Conservation (phyloP, 2,113 vertebrate species). For the Mesoclemmys tuberculata region DNA sequence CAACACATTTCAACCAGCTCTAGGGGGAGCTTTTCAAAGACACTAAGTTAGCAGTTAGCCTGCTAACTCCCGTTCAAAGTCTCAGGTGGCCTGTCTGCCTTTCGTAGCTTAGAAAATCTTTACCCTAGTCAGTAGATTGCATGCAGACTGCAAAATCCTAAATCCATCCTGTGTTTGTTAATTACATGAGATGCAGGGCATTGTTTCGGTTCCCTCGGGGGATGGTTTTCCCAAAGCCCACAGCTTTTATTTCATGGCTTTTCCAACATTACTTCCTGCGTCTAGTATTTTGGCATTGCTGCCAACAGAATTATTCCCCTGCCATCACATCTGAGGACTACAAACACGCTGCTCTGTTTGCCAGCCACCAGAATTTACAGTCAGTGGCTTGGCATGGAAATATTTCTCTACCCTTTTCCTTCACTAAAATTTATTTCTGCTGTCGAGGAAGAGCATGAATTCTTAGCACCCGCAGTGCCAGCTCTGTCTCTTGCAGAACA, state of each 20-base stretch:
- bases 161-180: neutral
- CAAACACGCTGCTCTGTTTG: neutral
- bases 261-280: neutral
- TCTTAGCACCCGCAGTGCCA: fast-evolving
- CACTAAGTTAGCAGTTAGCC: neutral
- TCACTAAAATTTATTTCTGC: fast-evolving
- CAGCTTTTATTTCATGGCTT: neutral
- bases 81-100: neutral
- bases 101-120: neutral
- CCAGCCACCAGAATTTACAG: neutral
- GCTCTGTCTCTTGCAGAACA: fast-evolving
- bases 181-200: neutral
- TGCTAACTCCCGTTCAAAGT: neutral
- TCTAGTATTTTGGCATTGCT: neutral
- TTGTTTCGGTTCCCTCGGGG: too few relatives aligned
- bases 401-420: neutral
- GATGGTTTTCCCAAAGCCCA: too few relatives aligned
- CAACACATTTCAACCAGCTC: neutral
- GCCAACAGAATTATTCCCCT: neutral
- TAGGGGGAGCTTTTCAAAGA: neutral
- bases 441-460: fast-evolving
- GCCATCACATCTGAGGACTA: neutral
- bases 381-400: fast-evolving
- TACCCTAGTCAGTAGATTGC: neutral
- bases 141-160: neutral